A percentile compares a stretch with the other conserved stretches of the same genome.
Conservation (phyloP, 35 echinoderm and acorn worm genomes). For the Hemicentrotus pulcherrimus region DNA sequence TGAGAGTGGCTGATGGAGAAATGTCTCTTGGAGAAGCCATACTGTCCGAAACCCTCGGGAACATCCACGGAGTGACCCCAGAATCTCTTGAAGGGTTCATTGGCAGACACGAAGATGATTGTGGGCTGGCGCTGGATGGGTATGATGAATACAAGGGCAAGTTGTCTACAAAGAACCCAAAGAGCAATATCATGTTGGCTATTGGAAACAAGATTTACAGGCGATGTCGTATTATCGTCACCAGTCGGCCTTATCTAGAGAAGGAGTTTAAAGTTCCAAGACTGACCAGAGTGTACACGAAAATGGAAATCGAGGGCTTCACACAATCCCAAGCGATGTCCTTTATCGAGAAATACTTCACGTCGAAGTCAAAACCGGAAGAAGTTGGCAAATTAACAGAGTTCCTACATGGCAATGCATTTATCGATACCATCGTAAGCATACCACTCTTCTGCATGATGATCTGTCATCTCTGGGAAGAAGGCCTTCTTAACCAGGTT, state of each 20-base stretch:
- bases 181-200: no score
- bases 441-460: slow-evolving; percentile 25
- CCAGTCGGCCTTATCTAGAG: slow-evolving; percentile 32
- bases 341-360: slow-evolving; percentile 27
- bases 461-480: no score
- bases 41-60: slow-evolving; percentile 1
- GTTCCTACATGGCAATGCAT: not conserved
- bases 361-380: not conserved
- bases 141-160: no score
- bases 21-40: slow-evolving; percentile 23
- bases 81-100: no score
- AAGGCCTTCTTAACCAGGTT: not conserved
- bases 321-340: not conserved
- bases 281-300: not conserved
- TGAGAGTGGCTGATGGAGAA: not conserved
- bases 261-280: not conserved
- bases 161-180: no score
- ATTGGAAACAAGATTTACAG: no score
- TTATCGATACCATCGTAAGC: not conserved
- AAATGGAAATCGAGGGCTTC: slow-evolving; percentile 38
- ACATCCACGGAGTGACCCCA: slow-evolving; percentile 34
- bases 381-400: not conserved
- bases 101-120: no score
- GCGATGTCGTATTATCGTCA: not conserved
- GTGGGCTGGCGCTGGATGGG: no score